Conservation (phyloP, 2,888 invertebrate genomes). For the Rotaria sp. region DNA sequence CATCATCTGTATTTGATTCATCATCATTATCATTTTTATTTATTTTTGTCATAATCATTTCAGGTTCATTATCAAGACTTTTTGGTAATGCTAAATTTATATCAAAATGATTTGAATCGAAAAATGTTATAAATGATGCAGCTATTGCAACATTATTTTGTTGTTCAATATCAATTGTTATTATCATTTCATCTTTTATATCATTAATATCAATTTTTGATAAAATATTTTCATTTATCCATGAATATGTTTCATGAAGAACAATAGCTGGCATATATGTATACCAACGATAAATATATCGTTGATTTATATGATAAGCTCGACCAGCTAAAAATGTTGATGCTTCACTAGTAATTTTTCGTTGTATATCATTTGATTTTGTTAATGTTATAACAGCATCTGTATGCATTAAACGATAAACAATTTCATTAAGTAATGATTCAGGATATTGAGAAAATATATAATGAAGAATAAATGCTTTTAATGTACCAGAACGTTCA, state of each 20-base stretch:
- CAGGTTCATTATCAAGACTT: not conserved
- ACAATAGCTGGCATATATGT: constrained; percentile 32
- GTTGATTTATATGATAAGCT: constrained; percentile 39
- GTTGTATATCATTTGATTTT: constrained; percentile 26
- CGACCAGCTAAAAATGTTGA: constrained; percentile 31
- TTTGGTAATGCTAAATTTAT: not conserved
- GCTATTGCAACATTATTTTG: constrained; percentile 9
- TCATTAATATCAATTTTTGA: constrained; percentile 26
- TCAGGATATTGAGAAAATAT: constrained; percentile 30
- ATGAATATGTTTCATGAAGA: constrained; percentile 29
- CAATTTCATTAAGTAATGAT: not conserved
- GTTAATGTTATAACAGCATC: constrained; percentile 24
- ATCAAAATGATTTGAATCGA: not conserved
- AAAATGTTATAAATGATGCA: constrained; percentile 3
- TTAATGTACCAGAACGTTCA: not conserved
- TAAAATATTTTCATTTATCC: constrained; percentile 27
- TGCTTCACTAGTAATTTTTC: constrained; percentile 14
- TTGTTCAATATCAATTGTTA: not conserved
- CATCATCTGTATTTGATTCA: not conserved
- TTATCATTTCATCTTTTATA: not conserved
- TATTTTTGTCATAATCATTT: not conserved
- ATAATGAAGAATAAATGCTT: constrained; percentile 12
- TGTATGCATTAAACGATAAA: constrained; percentile 3
- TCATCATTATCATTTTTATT: not conserved
- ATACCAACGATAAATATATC: constrained; percentile 39